Evolutionary conservation across 2,888 invertebrate species (phyloP).

Genomic region (Caenorhabditis panamensis): DNA sequence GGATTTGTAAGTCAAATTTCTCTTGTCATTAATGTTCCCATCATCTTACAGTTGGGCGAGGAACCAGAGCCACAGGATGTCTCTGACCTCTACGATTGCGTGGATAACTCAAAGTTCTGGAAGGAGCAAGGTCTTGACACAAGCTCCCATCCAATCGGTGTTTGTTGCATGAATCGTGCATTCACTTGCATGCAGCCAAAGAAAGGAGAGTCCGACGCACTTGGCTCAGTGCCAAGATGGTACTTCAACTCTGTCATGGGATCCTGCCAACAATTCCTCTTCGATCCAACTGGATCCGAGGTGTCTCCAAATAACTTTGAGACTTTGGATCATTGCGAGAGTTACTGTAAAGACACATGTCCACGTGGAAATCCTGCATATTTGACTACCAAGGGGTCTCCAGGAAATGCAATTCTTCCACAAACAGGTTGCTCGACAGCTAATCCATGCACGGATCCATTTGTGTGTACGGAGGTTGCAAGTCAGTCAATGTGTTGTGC

Average conservation of each 20-base stretch:
- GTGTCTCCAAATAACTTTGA: conserved; percentile 73
- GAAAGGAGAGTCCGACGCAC: conserved; percentile 69
- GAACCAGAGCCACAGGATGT: conserved; percentile 68
- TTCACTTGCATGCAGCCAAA: conserved; percentile 74
- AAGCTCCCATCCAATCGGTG: conserved; percentile 65
- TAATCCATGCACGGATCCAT: conserved; percentile 69
- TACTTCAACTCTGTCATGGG: conserved; percentile 72
- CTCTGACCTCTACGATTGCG: conserved; percentile 72
- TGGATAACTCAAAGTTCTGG: conserved; percentile 73
- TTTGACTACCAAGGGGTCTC: conserved; percentile 60
- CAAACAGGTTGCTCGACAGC: conserved; percentile 68
- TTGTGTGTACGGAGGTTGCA: conserved; percentile 69
- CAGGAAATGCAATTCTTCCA: conserved; percentile 47
- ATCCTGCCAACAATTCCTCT: conserved; percentile 73
- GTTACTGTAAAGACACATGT: conserved; percentile 71
- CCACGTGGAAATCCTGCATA: conserved; percentile 71
- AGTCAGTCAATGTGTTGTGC: conserved; percentile 72
- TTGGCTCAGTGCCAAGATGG: conserved; percentile 72
- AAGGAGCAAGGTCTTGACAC: conserved; percentile 68
- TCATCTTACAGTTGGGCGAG: conserved; percentile 57
- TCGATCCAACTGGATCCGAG: conserved; percentile 69
- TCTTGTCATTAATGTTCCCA: not conserved
- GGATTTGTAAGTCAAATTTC: conserved; percentile 65
- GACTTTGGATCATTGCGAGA: conserved; percentile 72
- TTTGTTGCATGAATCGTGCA: conserved; percentile 75